Conservation (phyloP, 2,888 invertebrate species). For the Polyommatus icarus region DNA sequence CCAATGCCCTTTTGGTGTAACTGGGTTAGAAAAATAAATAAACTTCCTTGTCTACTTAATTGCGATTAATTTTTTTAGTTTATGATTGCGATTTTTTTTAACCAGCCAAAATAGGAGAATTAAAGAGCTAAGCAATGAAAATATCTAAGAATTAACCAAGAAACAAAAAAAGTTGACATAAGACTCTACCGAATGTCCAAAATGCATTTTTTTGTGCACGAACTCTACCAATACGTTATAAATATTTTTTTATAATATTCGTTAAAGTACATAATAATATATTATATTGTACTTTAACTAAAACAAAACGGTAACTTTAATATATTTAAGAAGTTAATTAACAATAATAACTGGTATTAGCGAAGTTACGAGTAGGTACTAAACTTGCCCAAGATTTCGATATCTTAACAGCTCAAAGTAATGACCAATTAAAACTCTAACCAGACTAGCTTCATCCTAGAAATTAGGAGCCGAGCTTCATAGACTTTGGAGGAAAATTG, state of each 20-base stretch:
- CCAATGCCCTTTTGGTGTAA: neutral
- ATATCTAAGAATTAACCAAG: neutral
- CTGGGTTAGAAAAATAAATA: neutral
- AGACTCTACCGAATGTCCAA: too few relatives aligned
- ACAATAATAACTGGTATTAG: neutral
- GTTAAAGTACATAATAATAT: neutral
- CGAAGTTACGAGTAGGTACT: neutral
- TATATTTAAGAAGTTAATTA: neutral
- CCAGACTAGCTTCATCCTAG: neutral
- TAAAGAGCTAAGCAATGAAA: neutral
- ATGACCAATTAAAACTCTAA: neutral
- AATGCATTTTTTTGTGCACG: neutral
- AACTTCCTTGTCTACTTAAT: neutral
- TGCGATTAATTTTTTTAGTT: neutral
- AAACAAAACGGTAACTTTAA: neutral
- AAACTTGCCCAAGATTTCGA: neutral
- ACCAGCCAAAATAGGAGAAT: neutral
- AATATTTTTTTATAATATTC: too few relatives aligned
- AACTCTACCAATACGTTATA: neutral
- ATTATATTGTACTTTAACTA: neutral
- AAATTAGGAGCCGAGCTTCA: neutral
- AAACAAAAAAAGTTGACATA: neutral
- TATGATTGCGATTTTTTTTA: neutral
- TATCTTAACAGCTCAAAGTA: neutral
- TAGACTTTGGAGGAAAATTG: too few relatives aligned